These are phyloP conservation scores for Picathartes gymnocephalus DNA, from an alignment of 2,113 vertebrate genomes.

Conservation along the genomic window DNA sequence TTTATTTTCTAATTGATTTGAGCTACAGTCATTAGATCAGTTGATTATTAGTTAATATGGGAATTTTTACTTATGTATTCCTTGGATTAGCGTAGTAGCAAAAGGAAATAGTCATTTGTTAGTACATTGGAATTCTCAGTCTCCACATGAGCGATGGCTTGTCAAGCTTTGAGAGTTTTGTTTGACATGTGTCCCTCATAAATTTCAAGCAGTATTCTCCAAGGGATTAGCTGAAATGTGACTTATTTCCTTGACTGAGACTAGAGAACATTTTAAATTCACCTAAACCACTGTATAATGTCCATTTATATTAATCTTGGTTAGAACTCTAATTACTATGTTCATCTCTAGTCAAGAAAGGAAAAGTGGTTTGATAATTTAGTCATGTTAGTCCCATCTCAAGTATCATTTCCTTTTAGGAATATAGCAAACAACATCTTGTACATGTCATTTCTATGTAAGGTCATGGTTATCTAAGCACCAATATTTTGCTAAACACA, in stretches of 20 bases:
- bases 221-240: not conserved
- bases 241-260: not conserved
- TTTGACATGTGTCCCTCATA: not conserved
- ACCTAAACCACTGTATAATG: not conserved
- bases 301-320: not conserved
- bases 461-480: not conserved
- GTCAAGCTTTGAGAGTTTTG: not conserved
- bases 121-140: not conserved
- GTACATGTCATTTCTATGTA: not conserved
- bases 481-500: not conserved
- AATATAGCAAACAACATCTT: not conserved
- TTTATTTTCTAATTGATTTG: not conserved
- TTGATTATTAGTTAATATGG: not conserved
- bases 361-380: conserved; percentile 9
- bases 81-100: not conserved
- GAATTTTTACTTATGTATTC: not conserved
- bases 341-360: not conserved
- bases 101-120: not conserved
- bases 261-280: not conserved
- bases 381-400: not conserved
- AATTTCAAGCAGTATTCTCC: not conserved
- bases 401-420: not conserved
- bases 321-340: not conserved
- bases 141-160: not conserved
- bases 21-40: not conserved